Percentiles rank a stretch among this genome's conserved stretches.
Evolutionary conservation across 2,888 invertebrate species (phyloP).

Genomic region (Anaspis maculata): DNA sequence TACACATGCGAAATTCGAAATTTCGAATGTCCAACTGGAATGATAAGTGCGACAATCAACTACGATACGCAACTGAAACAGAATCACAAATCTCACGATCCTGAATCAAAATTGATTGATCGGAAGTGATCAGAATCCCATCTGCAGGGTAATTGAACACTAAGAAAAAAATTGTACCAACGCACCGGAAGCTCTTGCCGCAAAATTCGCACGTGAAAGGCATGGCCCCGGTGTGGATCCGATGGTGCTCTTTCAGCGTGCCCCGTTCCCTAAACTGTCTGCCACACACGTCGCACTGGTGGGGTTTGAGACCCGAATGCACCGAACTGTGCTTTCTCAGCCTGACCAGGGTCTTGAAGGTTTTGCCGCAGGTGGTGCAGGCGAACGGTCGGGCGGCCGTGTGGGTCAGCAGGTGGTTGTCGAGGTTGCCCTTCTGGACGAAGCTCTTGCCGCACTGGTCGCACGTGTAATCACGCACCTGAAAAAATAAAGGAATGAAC

Average conservation of each 20-base stretch:
- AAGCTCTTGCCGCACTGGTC: conserved; percentile 53
- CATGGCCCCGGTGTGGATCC: conserved; percentile 72
- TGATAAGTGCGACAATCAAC: no score
- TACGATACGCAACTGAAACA: no score
- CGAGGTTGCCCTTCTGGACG: conserved; percentile 51
- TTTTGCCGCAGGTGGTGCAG: conserved; percentile 45
- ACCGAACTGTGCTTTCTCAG: conserved; percentile 51
- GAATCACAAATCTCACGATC: no score
- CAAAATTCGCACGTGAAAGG: conserved; percentile 70
- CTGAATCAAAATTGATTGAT: no score
- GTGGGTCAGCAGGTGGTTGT: conserved; percentile 50
- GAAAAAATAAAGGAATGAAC: no score
- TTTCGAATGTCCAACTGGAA: no score
- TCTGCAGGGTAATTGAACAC: no score
- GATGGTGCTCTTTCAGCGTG: conserved; percentile 63
- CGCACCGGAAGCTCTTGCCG: conserved; percentile 65
- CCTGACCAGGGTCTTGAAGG: conserved; percentile 50
- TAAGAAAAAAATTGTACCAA: no score
- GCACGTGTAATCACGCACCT: conserved; percentile 46
- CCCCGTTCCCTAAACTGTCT: conserved; percentile 58
- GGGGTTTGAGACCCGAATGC: conserved; percentile 52
- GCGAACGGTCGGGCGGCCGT: conserved; percentile 44
- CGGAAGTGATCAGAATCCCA: no score
- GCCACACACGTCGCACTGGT: conserved; percentile 54
- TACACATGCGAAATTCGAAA: no score